These are phyloP conservation scores for Liopterus haemorrhoidalis DNA, from an alignment of 2,888 invertebrate genomes.

Conservation along the genomic window DNA sequence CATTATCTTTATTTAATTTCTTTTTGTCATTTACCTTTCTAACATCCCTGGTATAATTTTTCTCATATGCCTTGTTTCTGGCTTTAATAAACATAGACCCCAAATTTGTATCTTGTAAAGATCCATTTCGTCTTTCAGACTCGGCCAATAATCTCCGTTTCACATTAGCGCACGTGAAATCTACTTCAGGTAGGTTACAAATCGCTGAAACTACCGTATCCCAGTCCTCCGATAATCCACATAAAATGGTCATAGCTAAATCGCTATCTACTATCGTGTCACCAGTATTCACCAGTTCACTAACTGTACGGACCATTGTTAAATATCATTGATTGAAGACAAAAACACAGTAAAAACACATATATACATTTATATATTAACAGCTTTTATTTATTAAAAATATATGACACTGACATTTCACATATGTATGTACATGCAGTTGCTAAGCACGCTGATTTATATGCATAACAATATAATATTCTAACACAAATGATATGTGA, in stretches of 20 bases:
- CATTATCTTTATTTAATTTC: neutral
- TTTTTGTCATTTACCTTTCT: neutral
- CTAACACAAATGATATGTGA: no score
- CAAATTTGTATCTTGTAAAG: no score
- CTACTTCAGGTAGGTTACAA: conserved; percentile 11
- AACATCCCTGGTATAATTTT: neutral
- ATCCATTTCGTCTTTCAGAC: conserved; percentile 8
- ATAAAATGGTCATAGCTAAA: conserved; percentile 18
- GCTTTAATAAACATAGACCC: no score
- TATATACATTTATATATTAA: no score
- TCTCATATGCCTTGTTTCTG: neutral
- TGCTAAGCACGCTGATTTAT: no score
- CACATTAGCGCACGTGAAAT: neutral
- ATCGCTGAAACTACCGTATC: conserved; percentile 16
- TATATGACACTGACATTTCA: no score
- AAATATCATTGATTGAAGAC: no score
- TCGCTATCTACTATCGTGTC: conserved; percentile 19
- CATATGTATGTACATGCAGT: no score
- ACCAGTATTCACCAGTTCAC: conserved; percentile 10
- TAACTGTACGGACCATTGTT: no score
- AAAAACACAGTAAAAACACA: no score
- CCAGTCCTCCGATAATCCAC: conserved; percentile 18
- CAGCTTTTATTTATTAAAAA: no score
- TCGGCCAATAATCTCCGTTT: conserved; percentile 8
- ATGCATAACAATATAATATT: no score